These are phyloP conservation scores for Mesoclemmys tuberculata DNA, from an alignment of 2,113 vertebrate genomes.

Conservation along the genomic window DNA sequence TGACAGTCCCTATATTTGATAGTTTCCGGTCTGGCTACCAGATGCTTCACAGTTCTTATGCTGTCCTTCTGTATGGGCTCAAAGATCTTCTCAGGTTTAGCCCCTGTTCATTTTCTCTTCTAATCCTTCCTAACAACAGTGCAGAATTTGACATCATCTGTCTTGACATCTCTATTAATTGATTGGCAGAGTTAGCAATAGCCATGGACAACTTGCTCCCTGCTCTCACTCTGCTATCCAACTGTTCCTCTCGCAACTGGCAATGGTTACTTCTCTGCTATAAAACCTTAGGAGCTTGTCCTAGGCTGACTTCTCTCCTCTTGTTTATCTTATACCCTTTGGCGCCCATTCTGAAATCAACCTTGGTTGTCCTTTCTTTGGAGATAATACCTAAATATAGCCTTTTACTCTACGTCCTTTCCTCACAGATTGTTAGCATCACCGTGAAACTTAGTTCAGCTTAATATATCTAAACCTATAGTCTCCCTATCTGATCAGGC, in stretches of 20 bases:
- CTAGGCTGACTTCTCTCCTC: not conserved
- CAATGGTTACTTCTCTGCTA: not conserved
- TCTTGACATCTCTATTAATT: not conserved
- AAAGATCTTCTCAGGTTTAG: fast-evolving
- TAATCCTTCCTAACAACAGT: not conserved
- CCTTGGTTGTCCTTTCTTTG: not conserved
- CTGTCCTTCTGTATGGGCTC: not conserved
- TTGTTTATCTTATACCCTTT: not conserved
- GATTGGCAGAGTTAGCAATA: not conserved
- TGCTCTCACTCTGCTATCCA: not conserved
- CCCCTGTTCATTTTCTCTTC: not conserved
- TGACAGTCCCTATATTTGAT: not conserved
- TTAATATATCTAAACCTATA: not conserved
- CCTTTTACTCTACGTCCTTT: fast-evolving
- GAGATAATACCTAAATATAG: not conserved
- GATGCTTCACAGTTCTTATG: not conserved
- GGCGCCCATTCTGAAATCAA: not conserved
- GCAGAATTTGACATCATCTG: not conserved
- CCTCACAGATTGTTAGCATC: not conserved
- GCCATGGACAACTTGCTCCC: not conserved
- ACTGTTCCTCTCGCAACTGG: not conserved
- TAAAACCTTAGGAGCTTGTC: fast-evolving
- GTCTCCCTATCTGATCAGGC: not conserved
- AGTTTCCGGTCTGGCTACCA: not conserved
- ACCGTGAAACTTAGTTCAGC: not conserved